Evolutionary conservation across 2,113 vertebrate species (phyloP), one percentile per base, ranked within the genome.

Genomic region (Paedocypris sp.): DNA sequence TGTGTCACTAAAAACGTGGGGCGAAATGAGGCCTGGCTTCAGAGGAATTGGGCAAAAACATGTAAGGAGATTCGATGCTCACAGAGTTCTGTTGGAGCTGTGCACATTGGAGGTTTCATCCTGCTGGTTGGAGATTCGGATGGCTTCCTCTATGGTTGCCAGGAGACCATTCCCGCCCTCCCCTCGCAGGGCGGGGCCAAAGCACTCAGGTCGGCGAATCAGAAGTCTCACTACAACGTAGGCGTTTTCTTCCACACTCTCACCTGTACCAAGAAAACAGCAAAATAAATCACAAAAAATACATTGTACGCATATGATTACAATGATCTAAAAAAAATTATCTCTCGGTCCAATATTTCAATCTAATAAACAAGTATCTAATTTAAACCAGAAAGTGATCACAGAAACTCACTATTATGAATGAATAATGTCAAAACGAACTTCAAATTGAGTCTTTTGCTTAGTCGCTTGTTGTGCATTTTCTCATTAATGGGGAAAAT

Each of bases 161-260:
- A 98, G 81, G 4, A 98, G 85, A 6, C 94, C 93, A 2, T 91
- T 79, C 19, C 93, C 94, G 2, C 89, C 90, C 67, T 97, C 91
- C 12, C 93, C 93, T 66, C 86, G 79, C 59, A 98, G 66, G 5
- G 93, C 92, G 15, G 93, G 93, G 36, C 94, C 94, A 39, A 98
- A 96, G 67, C 94, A 98, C 60, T 98, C 94, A 0, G 94, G 92
- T 3, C 87, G 87, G 38, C 93, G 87, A 72, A 98, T 98, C 66
- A 98, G 83, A 48, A 98, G 67, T 45, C 88, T 85, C 73, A 98
- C 83, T 41, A 95, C 92, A 2, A 93, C 88, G 4, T 94, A 96
- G 13, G 94, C 92, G 4, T 97, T 98, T 67, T 98, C 92, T 63
- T 98, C 93, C 43, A 98, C 91, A 1, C 92, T 96, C 59, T 98